A percentile compares a stretch with the other conserved stretches of the same genome.
phyloP scores from a whole-genome alignment of 2,797 vertebrate genomes.

The Molothrus aeneus region DNA sequence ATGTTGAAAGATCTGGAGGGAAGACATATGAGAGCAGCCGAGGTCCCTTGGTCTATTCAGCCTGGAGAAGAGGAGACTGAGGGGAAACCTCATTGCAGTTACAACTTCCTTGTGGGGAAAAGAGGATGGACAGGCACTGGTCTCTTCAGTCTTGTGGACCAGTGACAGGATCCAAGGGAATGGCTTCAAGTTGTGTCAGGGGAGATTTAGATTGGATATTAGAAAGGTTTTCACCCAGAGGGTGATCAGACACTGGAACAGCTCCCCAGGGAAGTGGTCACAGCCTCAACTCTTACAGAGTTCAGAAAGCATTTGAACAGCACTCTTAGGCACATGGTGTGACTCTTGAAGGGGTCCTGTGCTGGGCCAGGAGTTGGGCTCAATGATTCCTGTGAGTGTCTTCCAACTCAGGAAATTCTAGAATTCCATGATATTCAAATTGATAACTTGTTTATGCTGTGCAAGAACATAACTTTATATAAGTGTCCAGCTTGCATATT shows the following conservation, averaged over 20 bases:
- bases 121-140: not conserved
- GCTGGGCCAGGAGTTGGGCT: not conserved
- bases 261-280: not conserved
- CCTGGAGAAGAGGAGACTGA: not conserved
- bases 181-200: not conserved
- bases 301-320: not conserved
- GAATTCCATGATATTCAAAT: not conserved
- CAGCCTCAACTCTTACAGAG: not conserved
- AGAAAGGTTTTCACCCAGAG: not conserved
- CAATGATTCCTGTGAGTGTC: not conserved
- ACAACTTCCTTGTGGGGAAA: rapidly evolving
- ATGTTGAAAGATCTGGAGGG: not conserved
- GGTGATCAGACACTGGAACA: no score
- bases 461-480: not conserved
- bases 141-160: rapidly evolving
- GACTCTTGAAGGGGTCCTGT: not conserved
- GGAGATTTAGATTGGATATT: not conserved
- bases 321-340: not conserved
- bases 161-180: not conserved
- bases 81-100: not conserved
- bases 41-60: not conserved
- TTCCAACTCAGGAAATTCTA: not conserved
- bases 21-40: not conserved
- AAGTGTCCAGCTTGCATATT: not conserved
- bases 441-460: not conserved